These are phyloP conservation scores for Collichthys lucidus DNA, from an alignment of 2,113 vertebrate genomes.

Conservation along the genomic window DNA sequence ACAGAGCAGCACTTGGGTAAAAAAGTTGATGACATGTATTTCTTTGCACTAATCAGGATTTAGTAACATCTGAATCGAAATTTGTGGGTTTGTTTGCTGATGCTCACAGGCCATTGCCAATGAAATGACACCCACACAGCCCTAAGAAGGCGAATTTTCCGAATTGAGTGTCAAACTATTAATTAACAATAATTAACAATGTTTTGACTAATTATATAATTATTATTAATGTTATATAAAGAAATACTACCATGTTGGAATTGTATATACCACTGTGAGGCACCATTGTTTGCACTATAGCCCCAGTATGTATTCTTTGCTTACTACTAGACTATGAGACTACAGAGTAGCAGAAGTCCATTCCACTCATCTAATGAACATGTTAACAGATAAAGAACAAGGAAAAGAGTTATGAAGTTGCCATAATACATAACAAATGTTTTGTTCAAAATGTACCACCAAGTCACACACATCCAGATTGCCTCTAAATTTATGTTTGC, in stretches of 20 bases:
- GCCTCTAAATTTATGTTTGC: neutral
- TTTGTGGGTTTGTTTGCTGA: too few relatives aligned
- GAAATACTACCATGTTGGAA: neutral
- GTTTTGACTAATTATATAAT: neutral
- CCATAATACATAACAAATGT: conserved; percentile 7
- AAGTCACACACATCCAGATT: neutral
- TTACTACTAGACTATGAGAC: neutral
- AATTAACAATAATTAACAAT: neutral
- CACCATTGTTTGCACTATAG: neutral
- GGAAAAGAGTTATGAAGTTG: neutral
- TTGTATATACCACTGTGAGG: neutral
- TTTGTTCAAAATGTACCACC: neutral
- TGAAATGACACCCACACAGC: neutral
- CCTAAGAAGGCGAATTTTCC: neutral
- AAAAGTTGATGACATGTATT: too few relatives aligned
- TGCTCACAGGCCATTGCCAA: too few relatives aligned
- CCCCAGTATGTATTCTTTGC: neutral
- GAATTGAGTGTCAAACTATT: neutral
- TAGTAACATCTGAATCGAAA: too few relatives aligned
- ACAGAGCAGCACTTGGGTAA: too few relatives aligned
- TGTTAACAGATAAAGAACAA: neutral
- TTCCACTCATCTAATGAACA: neutral
- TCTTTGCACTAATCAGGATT: too few relatives aligned
- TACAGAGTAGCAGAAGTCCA: neutral
- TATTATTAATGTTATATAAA: too few relatives aligned